Base-by-base conservation (phyloP, 1,140 invertebrate species). In the Telenomus remus region DNA sequence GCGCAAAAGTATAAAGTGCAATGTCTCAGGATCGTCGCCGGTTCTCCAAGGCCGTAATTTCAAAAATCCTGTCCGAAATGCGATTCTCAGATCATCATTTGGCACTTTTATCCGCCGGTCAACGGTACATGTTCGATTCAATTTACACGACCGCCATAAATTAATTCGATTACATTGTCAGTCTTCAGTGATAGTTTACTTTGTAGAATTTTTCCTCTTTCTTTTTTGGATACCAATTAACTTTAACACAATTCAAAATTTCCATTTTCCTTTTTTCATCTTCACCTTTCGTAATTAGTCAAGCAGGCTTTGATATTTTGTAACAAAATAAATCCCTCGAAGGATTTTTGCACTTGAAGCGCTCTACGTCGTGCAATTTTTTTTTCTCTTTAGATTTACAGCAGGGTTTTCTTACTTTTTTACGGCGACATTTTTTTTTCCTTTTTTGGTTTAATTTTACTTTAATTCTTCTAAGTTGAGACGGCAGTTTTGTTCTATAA, bases 101-200 rank as follows among this genome's bases (percentile, higher is more conserved):
- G 57, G 53, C 64, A 75, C 69, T 72, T 60, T n/a, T n/a, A n/a
- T n/a, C 54, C 2, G 3, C n/a, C 37, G n/a, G 9, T 39, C 37
- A 39, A 39, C 37, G 37, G 37, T 4, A 39, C 37, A n/a, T 44
- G 12, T 13, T 39, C 11, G 13, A 44, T 13, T 12, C 42, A 16
- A 14, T 70, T 66, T 59, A 34, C 37, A 79, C 19, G 19, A 27
- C 19, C 19, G 19, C 19, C 6, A 27, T 27, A 78, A 80, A 76
- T 79, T 63, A 80, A 80, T 55, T 78, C 34, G 15, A 65, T 80
- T 69, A 69, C 74, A 66, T 73, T 63, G 61, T 84, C 83, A 85
- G 83, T 85, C 83, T 85, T 85, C 46, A 69, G 47, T 71, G 57
- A 70, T 73, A 53, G n/a, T 39, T 42, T 27, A 6, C 19, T 27